Evolutionary conservation across 2,113 vertebrate genomes (phyloP).

Genomic region (Myotis brandtii): DNA sequence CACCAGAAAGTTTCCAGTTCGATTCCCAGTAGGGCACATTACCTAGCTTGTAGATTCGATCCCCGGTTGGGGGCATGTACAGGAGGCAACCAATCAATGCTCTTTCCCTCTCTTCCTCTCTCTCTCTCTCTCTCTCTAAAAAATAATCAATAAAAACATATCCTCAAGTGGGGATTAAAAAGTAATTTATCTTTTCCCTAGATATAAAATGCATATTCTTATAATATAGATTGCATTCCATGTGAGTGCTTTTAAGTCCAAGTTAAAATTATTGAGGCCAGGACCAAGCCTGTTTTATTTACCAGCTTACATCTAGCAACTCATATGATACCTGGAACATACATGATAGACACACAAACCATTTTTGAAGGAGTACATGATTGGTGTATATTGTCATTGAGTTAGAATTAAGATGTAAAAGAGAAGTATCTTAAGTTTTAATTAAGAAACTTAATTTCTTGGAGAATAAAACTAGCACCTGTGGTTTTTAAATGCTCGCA

Average conservation of each 20-base stretch:
- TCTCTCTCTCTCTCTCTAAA: too few species aligned
- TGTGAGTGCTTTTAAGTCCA: not conserved
- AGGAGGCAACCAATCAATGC: not conserved
- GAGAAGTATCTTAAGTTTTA: conserved; percentile 22
- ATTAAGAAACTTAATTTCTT: conserved; percentile 38
- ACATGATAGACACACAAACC: not conserved
- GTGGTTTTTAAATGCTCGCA: not conserved
- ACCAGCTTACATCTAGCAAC: not conserved
- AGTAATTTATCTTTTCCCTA: not conserved
- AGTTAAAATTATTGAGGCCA: not conserved
- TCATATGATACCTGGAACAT: not conserved
- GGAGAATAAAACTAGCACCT: not conserved
- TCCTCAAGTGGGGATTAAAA: not conserved
- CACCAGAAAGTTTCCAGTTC: not conserved
- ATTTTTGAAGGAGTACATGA: not conserved
- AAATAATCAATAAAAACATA: not conserved
- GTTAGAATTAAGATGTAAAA: conserved; percentile 10
- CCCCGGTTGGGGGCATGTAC: not conserved
- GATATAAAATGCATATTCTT: not conserved
- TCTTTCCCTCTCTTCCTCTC: not conserved
- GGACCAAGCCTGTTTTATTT: not conserved
- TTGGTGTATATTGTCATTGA: not conserved
- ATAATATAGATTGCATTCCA: not conserved
- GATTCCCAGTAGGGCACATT: not conserved
- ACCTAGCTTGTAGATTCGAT: not conserved